A percentile compares a stretch with the other conserved stretches of the same genome.
Conservation (phyloP, 2,113 vertebrate species). For the Miniopterus natalensis region DNA sequence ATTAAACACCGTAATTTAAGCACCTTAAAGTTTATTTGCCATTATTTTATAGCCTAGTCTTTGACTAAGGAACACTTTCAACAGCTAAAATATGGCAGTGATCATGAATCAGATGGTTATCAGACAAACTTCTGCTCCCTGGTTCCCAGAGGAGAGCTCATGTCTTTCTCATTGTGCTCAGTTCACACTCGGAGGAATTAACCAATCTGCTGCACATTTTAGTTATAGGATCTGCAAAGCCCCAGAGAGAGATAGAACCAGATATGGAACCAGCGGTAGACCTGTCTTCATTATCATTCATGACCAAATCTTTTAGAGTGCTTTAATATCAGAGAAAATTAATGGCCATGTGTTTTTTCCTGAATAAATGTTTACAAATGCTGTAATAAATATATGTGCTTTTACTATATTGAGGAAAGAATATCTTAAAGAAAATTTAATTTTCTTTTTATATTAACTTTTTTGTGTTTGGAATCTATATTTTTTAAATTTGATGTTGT, state of each 20-base stretch:
- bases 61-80: slow-evolving; percentile 3
- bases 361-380: background rate
- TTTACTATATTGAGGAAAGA: background rate
- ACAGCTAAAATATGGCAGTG: background rate
- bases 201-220: background rate
- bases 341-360: background rate
- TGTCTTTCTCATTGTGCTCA: background rate
- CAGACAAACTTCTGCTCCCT: background rate
- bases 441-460: background rate
- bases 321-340: background rate
- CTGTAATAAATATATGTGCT: background rate
- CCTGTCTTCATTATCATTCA: background rate
- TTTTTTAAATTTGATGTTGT: background rate
- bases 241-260: background rate
- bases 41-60: background rate
- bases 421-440: slow-evolving; percentile 8
- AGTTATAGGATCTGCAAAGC: background rate
- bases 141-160: background rate
- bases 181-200: slow-evolving; percentile 32
- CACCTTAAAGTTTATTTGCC: slow-evolving; percentile 34
- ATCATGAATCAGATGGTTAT: slow-evolving; percentile 48
- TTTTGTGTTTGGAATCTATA: background rate
- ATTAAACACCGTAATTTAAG: slow-evolving; percentile 4
- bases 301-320: background rate
- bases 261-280: background rate